Conservation (phyloP, 1,140 invertebrate species). For the Oreohelix idahoensis region DNA sequence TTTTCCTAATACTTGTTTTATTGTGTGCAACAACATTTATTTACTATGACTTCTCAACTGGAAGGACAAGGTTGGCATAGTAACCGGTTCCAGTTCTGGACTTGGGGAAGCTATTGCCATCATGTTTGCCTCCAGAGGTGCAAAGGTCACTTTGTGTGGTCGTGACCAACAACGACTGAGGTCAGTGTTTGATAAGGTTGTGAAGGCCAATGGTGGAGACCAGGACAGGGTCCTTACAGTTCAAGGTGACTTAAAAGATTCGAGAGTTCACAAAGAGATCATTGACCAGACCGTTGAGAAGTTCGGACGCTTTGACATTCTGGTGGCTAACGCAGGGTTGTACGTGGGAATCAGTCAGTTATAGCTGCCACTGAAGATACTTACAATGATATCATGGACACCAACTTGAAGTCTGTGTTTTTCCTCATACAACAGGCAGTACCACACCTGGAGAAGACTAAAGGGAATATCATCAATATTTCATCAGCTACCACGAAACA, state of each 20-base stretch:
- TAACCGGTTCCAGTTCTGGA: too few relatives aligned
- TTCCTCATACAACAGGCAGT: conserved; percentile 1
- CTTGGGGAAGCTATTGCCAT: conserved; percentile 21
- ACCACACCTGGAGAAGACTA: conserved; percentile 13
- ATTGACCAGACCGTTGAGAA: not conserved
- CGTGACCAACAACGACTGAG: not conserved
- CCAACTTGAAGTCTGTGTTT: conserved; percentile 15
- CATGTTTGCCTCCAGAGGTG: not conserved
- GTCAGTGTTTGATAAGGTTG: not conserved
- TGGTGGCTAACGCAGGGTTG: not conserved
- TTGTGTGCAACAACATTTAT: too few relatives aligned
- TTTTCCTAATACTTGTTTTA: too few relatives aligned
- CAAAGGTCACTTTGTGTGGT: conserved; percentile 9
- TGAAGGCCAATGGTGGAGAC: not conserved
- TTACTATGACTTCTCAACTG: too few relatives aligned
- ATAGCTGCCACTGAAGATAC: not conserved
- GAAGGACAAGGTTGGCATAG: too few relatives aligned
- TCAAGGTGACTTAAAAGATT: conserved; percentile 7
- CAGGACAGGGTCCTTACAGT: not conserved
- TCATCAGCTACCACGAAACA: not conserved
- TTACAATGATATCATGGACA: not conserved
- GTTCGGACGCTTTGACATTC: conserved; percentile 8
- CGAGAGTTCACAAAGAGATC: not conserved
- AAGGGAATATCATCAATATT: conserved; percentile 2
- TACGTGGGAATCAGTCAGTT: not conserved